A percentile compares a stretch with the other conserved stretches of the same genome.
Conservation (phyloP, 1,140 invertebrate genomes). For the Alviniconcha marisindica region DNA sequence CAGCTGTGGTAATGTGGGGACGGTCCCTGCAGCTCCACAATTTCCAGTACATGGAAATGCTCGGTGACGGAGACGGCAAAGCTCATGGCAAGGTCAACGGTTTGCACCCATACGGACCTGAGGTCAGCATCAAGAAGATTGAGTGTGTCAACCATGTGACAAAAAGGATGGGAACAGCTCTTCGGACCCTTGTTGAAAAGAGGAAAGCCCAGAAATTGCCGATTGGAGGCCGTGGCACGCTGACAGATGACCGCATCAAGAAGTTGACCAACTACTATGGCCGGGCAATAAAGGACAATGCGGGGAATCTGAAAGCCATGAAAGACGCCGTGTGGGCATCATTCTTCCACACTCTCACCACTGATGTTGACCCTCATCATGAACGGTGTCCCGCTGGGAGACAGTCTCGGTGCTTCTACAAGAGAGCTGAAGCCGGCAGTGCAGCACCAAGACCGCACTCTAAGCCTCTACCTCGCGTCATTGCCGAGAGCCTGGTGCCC, state of each 20-base stretch:
- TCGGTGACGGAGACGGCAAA: constrained; percentile 34
- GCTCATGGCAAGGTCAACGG: neutral
- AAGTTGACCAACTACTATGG: constrained; percentile 36
- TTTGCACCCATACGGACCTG: neutral
- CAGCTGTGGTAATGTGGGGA: constrained; percentile 7
- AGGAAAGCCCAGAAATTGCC: constrained; percentile 2
- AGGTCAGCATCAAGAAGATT: constrained; percentile 20
- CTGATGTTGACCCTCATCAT: constrained; percentile 31
- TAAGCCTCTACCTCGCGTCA: neutral
- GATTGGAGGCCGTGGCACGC: constrained; percentile 22
- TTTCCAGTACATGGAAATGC: constrained; percentile 31
- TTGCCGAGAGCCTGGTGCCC: neutral
- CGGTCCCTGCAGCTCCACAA: constrained; percentile 4
- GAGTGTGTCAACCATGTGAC: constrained; percentile 39
- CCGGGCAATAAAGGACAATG: constrained; percentile 37
- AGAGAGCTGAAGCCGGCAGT: neutral
- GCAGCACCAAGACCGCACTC: neutral
- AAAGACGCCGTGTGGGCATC: constrained; percentile 18
- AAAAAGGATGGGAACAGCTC: constrained; percentile 38
- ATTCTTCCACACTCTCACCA: constrained; percentile 26
- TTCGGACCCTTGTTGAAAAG: constrained; percentile 18
- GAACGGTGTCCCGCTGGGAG: constrained; percentile 13
- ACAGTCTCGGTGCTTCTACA: constrained; percentile 31
- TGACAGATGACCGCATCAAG: constrained; percentile 30
- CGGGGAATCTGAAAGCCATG: constrained; percentile 27